Evolutionary conservation across 2,888 invertebrate genomes (phyloP).

Genomic region (Harpalus rubripes): DNA sequence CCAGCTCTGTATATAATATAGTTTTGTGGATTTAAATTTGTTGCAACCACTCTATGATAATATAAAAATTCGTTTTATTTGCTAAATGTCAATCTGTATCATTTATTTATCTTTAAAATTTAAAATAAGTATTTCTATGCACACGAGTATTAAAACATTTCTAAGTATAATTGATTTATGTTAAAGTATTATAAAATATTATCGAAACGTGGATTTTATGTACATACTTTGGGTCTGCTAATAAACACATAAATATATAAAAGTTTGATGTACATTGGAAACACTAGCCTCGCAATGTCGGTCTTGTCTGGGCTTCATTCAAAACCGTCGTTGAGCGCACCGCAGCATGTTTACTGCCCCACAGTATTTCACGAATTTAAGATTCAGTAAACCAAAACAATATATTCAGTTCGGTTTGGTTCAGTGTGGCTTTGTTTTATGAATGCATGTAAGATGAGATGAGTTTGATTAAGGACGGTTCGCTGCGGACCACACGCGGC

Average conservation of each 20-base stretch:
- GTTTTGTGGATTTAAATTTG: too few species aligned
- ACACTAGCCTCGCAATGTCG: slow-evolving; percentile 23
- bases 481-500: slow-evolving; percentile 30
- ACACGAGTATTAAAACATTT: too few species aligned
- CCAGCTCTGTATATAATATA: too few species aligned
- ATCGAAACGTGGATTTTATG: too few species aligned
- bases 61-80: too few species aligned
- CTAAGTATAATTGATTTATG: too few species aligned
- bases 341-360: slow-evolving; percentile 45
- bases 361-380: slow-evolving; percentile 64
- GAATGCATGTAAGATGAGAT: slow-evolving; percentile 56
- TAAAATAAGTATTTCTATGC: too few species aligned
- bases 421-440: slow-evolving; percentile 54
- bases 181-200: too few species aligned
- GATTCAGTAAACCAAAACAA: slow-evolving; percentile 64
- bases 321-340: slow-evolving; percentile 1
- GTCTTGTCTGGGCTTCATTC: not conserved
- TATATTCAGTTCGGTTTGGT: slow-evolving; percentile 62
- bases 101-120: too few species aligned
- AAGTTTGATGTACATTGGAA: slow-evolving; percentile 29
- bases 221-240: too few species aligned
- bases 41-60: too few species aligned
- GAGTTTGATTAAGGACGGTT: slow-evolving; percentile 58
- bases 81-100: too few species aligned
- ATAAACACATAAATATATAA: not conserved